Base-by-base conservation (phyloP, 2,888 invertebrate genomes). In the Rhorus exstirpatorius region DNA sequence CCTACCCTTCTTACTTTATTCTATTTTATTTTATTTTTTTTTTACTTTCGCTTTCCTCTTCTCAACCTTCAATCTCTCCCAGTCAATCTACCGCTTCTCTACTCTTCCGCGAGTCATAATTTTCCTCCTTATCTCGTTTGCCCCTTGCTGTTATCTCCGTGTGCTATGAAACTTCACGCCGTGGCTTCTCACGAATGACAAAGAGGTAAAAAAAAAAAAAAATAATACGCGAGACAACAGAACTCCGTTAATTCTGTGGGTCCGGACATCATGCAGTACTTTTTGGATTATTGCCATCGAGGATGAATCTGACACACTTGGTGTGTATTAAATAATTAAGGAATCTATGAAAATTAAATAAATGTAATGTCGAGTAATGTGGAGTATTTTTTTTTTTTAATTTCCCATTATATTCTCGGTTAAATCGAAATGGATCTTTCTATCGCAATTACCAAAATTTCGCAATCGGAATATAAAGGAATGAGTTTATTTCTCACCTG, bases 401-500 rank as follows among this genome's bases (percentile, higher is more conserved):
- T n/a, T n/a, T n/a, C n/a, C n/a, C n/a, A n/a, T n/a, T n/a, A n/a
- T n/a, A n/a, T n/a, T n/a, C n/a, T n/a, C n/a, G n/a, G n/a, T n/a
- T n/a, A n/a, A n/a, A n/a, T n/a, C n/a, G n/a, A n/a, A n/a, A n/a
- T n/a, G n/a, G n/a, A n/a, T n/a, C n/a, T n/a, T n/a, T n/a, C n/a
- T n/a, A n/a, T n/a, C n/a, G 6, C 31, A 31, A 31, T 31, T 31
- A 31, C 6, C 31, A 31, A 3, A 31, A 31, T 31, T 31, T 31
- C n/a, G n/a, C n/a, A n/a, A 38, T 38, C 38, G 38, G 51, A 46
- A 26, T 19, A 10, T 31, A 38, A 19, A 38, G 19, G 12, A 6
- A 19, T 1, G 19, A 60, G 3, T 35, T 38, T 38, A 12, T 21
- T 53, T 92, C 93, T 94, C 93, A 97, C 97, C 96, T 97, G 97